Percentiles rank a stretch among this genome's conserved stretches.
Evolutionary conservation across 2,113 vertebrate genomes (phyloP).

Genomic region (Amphiprion percula): DNA sequence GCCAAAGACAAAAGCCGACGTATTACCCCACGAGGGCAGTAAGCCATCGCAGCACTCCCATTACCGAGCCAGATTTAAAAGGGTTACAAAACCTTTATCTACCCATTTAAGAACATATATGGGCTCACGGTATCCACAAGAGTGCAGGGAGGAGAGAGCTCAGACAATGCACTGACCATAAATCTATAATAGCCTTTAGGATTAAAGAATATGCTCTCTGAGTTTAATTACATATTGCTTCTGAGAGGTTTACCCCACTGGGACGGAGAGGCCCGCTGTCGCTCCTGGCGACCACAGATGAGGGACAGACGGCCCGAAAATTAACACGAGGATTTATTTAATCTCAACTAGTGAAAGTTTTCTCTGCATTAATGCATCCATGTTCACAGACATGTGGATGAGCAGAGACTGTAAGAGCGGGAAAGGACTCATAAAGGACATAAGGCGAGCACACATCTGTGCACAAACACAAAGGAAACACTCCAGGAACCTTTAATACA

Average conservation of each 20-base stretch:
- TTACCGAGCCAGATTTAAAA: constrained; percentile 77
- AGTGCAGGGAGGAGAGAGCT: constrained; percentile 63
- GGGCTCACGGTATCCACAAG: constrained; percentile 52
- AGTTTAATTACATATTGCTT: constrained; percentile 88
- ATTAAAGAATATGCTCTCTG: constrained; percentile 86
- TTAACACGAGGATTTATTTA: constrained; percentile 77
- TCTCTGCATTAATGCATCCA: constrained; percentile 34
- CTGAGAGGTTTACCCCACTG: constrained; percentile 78
- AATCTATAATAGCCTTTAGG: constrained; percentile 87
- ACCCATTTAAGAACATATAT: constrained; percentile 83
- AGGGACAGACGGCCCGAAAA: constrained; percentile 72
- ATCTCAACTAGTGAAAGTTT: constrained; percentile 75
- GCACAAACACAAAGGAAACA: no score
- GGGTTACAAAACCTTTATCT: constrained; percentile 82
- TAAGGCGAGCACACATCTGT: not conserved
- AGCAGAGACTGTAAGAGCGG: not conserved
- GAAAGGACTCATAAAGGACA: not conserved
- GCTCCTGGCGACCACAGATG: constrained; percentile 50
- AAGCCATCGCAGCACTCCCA: constrained; percentile 74
- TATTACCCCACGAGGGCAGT: constrained; percentile 68
- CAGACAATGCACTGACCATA: constrained; percentile 82
- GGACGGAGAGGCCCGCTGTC: constrained; percentile 37
- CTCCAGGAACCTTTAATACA: no score
- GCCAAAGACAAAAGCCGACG: constrained; percentile 70
- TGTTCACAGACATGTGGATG: not conserved